Evolutionary conservation across 2,113 vertebrate species (phyloP), one percentile per base, ranked within the genome.

Genomic region (Syngnathus scovelli): DNA sequence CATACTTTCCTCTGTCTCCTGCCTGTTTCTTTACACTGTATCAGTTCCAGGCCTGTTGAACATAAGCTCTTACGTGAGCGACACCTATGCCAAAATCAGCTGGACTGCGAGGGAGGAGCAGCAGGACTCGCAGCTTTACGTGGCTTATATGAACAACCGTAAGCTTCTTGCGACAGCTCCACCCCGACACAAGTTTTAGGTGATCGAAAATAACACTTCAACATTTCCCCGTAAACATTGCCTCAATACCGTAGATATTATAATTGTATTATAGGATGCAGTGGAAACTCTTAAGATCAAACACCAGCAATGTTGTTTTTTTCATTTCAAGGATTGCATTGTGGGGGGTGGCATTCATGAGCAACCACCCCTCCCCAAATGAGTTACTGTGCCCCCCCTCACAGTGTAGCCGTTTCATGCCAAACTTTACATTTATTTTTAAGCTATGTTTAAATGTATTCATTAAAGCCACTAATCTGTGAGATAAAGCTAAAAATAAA

Each of bases 51-150:
- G 62, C 65, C 85, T 90, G 85, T 86, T 89, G 78, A 92, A 91
- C 77, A 82, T 91, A 87, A 91, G 90, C 85, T 90, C 85, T 56
- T 88, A 85, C 73, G 91, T 89, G 82, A 91, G 84, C 85, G 87
- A 90, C 85, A 92, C 89, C 79, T 90, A 84, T 90, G 91, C 87
- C 77, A 90, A 88, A 87, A 90, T 92, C 90, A 91, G 86, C 89
- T 92, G 91, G 91, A 89, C 87, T 85, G 78, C 88, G 72, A 82
- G 61, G 76, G 86, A 83, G 33, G 84, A 87, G 76, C 87, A 80
- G 61, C 78, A 77, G 76, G 78, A 87, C 78, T 87, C 78, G 27
- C 83, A 90, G 83, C 85, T 92, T 84, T 91, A 89, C 85, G 85
- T 92, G 82, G 87, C 89, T 82, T 88, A 91, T 86, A 90, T 85